Conservation (phyloP, 2,888 invertebrate genomes). For the Arge pagana region DNA sequence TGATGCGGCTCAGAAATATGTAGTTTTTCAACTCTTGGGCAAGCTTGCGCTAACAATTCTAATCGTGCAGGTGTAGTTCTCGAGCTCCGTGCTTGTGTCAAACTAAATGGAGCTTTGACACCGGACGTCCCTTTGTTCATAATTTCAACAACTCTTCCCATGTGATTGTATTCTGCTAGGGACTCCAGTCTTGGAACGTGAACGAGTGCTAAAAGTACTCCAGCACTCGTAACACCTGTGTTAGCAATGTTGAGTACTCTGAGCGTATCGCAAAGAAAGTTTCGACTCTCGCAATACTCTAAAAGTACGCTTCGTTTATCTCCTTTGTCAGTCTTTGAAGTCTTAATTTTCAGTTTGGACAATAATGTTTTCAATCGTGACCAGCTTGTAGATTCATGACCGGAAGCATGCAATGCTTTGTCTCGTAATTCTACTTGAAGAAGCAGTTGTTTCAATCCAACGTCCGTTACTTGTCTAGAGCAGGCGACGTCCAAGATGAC, state of each 20-base stretch:
- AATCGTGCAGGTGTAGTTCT: conserved; percentile 51
- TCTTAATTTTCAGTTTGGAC: conserved; percentile 41
- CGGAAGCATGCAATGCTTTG: conserved; percentile 35
- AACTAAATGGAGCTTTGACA: conserved; percentile 47
- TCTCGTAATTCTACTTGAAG: conserved; percentile 54
- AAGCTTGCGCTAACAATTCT: conserved; percentile 53
- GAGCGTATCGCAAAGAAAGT: conserved; percentile 53
- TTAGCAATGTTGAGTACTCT: conserved; percentile 55
- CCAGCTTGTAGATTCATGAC: conserved; percentile 46
- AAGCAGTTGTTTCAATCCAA: conserved; percentile 54
- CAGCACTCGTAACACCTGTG: conserved; percentile 54
- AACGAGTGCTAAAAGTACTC: conserved; percentile 53
- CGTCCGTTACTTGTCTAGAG: conserved; percentile 57
- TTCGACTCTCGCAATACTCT: conserved; percentile 53
- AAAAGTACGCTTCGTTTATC: conserved; percentile 43
- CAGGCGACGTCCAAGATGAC: conserved; percentile 55
- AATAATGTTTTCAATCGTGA: conserved; percentile 46
- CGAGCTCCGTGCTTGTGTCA: conserved; percentile 52
- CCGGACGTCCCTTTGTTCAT: conserved; percentile 47
- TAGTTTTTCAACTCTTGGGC: conserved; percentile 52
- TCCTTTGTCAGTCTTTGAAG: conserved; percentile 41
- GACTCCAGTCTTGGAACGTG: conserved; percentile 54
- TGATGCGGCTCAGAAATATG: conserved; percentile 56
- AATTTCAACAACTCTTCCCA: conserved; percentile 55
- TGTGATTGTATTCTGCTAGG: conserved; percentile 56